These are phyloP conservation scores for Pelodytes ibericus DNA, from an alignment of 2,797 vertebrate genomes.

Conservation along the genomic window DNA sequence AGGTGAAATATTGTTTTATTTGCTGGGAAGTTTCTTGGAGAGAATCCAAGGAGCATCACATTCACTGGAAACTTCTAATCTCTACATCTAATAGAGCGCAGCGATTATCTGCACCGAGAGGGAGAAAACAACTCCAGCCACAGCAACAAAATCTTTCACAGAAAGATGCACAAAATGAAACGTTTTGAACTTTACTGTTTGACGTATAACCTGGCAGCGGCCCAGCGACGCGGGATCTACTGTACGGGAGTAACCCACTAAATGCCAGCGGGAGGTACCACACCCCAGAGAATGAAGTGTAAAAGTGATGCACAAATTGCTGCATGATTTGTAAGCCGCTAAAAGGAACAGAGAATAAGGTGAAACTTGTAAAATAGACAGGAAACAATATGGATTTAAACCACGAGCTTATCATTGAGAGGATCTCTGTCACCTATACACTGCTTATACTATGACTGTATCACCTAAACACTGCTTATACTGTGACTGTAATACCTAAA, in stretches of 20 bases:
- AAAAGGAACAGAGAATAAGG: too few species aligned
- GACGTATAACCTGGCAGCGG: not conserved
- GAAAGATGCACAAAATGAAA: not conserved
- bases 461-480: too few species aligned
- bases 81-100: slow-evolving; percentile 7
- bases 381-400: too few species aligned
- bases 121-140: not conserved
- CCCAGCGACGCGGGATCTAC: too few species aligned
- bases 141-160: not conserved
- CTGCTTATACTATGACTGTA: too few species aligned
- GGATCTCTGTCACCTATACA: too few species aligned
- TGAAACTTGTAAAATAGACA: too few species aligned
- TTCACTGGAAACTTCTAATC: not conserved
- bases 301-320: too few species aligned
- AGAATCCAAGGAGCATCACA: not conserved
- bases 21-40: slow-evolving; percentile 6
- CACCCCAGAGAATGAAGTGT: slow-evolving; percentile 69
- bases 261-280: not conserved
- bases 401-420: too few species aligned
- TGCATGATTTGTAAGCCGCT: too few species aligned
- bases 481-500: too few species aligned
- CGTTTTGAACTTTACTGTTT: not conserved
- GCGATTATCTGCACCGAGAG: not conserved
- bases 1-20: slow-evolving; percentile 23
- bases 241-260: not conserved